These are phyloP conservation scores for Eupithecia abbreviata DNA, from an alignment of 2,888 invertebrate genomes.

Conservation along the genomic window DNA sequence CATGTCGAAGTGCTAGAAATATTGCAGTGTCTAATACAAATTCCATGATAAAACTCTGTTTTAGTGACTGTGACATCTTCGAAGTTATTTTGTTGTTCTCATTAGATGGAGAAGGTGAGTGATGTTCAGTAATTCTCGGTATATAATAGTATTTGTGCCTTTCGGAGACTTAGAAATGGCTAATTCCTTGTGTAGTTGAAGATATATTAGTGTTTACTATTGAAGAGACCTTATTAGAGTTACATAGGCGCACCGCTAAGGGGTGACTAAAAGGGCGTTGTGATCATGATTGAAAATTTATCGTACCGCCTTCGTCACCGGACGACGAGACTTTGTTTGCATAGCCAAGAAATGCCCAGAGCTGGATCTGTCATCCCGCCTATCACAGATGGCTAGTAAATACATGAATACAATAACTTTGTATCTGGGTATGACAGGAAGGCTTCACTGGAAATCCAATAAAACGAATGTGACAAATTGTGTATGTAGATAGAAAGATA, in stretches of 20 bases:
- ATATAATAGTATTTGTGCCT: constrained; percentile 30
- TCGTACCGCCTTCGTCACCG: constrained; percentile 63
- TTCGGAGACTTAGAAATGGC: constrained; percentile 12
- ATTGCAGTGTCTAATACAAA: constrained; percentile 57
- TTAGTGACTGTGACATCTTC: constrained; percentile 57
- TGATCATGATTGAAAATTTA: constrained; percentile 66
- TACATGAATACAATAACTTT: neutral
- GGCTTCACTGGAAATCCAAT: neutral
- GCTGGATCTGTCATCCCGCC: neutral
- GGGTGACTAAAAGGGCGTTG: constrained; percentile 72
- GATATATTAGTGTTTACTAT: neutral
- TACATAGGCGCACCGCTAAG: constrained; percentile 17
- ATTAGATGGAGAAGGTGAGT: constrained; percentile 78
- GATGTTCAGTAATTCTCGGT: constrained; percentile 50
- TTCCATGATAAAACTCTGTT: constrained; percentile 53
- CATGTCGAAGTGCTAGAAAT: constrained; percentile 55
- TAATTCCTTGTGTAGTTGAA: neutral
- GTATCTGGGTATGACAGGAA: neutral
- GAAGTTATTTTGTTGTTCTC: constrained; percentile 70
- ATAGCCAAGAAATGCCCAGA: constrained; percentile 13
- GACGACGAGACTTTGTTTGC: constrained; percentile 30
- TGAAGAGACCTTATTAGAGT: neutral
- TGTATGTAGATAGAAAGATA: neutral
- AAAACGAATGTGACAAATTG: neutral
- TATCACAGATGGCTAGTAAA: neutral